Base-by-base conservation (phyloP, 2,797 vertebrate species). In the Paguma larvata region DNA sequence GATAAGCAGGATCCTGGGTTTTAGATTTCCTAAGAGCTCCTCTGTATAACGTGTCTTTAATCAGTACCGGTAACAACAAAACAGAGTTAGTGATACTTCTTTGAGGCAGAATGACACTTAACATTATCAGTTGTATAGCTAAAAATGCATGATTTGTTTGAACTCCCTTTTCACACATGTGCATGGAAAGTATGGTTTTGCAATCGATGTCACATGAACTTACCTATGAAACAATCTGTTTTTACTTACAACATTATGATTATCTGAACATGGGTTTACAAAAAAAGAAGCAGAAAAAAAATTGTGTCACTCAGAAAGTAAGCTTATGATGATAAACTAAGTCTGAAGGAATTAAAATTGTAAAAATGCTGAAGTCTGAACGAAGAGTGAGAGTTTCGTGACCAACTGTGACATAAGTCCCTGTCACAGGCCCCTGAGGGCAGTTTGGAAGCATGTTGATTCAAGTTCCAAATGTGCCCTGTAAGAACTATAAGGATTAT, bases 351-450 rank as follows among this genome's bases (percentile, higher is more conserved):
- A 77, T 89, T 63, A 65, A 46, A 86, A 12, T 80, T 96, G 34
- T 78, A 59, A 93, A 85, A 97, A 73, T 82, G 65, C 46, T 68
- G 83, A 46, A 18, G 21, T 93, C 46, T 78, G 44, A 90, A 48
- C n/a, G 78, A 84, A 89, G 77, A 96, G 51, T 67, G 63, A 96
- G 77, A 97, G 51, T 85, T 92, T 63, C 87, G 53, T 95, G 94
- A 93, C 23, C 73, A 89, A 6, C 19, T 38, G 1, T 97, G 96
- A 96, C 85, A 79, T 14, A 95, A 63, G 63, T 80, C 41, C 53
- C 51, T 79, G 86, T 94, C 93, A 96, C 38, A 83, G 77, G 56
- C 11, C 41, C 85, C 80, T 68, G 18, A 53, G 11, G 75, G 80
- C 32, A 91, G n/a, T 53, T 94, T 53, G 84, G 62, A 97, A 78